phyloP scores from a whole-genome alignment of 2,113 vertebrate genomes.

The Gymnocephalus cernua region DNA sequence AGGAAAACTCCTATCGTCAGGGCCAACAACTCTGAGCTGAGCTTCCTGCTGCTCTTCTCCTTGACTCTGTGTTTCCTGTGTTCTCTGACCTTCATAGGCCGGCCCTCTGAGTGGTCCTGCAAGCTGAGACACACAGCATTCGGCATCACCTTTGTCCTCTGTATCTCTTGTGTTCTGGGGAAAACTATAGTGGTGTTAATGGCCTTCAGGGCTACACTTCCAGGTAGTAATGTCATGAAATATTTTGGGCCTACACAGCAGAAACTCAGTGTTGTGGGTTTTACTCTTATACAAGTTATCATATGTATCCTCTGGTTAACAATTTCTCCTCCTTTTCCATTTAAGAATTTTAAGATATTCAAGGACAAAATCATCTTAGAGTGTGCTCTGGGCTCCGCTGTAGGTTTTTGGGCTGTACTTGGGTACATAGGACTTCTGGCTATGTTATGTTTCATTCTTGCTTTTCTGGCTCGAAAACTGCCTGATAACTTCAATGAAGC shows the following conservation, averaged over 20 bases:
- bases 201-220: constrained; percentile 80
- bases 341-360: constrained; percentile 70
- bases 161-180: constrained; percentile 81
- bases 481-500: constrained; percentile 84
- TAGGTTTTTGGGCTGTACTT: constrained; percentile 82
- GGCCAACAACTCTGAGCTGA: constrained; percentile 76
- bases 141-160: constrained; percentile 83
- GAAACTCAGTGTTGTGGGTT: constrained; percentile 76
- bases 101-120: constrained; percentile 83
- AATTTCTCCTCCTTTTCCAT: constrained; percentile 77
- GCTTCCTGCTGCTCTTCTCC: too few species aligned
- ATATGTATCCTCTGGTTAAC: constrained; percentile 81
- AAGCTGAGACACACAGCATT: constrained; percentile 83
- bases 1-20: constrained; percentile 83
- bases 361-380: constrained; percentile 81
- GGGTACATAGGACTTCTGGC: constrained; percentile 82
- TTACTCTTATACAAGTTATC: constrained; percentile 79
- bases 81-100: constrained; percentile 32
- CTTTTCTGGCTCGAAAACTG: constrained; percentile 80
- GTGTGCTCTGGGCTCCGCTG: constrained; percentile 77
- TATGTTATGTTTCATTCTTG: constrained; percentile 78
- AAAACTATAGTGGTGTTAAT: constrained; percentile 83
- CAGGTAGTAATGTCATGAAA: constrained; percentile 79
- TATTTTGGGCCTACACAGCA: constrained; percentile 83
- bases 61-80: too few species aligned